Evolutionary conservation across 2,113 vertebrate genomes (phyloP).

Genomic region (Atlantisia rogersi): DNA sequence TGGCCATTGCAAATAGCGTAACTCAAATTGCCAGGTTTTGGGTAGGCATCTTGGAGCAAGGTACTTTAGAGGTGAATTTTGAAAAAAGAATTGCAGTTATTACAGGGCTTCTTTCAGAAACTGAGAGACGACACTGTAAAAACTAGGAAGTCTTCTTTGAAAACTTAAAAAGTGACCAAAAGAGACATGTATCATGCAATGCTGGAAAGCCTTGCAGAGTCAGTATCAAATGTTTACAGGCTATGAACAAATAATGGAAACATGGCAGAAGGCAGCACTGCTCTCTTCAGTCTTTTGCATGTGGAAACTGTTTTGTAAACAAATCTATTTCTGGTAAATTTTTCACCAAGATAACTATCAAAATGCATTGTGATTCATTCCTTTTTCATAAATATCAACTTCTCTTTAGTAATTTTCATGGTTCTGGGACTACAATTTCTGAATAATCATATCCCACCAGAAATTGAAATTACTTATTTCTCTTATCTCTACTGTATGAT

Average conservation of each 20-base stretch:
- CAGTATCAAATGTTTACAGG: not conserved
- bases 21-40: not conserved
- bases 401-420: not conserved
- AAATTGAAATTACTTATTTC: not conserved
- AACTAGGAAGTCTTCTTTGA: not conserved
- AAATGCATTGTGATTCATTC: not conserved
- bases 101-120: not conserved
- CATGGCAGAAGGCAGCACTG: not conserved
- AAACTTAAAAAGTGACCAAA: not conserved
- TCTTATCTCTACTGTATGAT: not conserved
- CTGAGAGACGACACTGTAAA: not conserved
- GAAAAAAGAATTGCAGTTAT: not conserved
- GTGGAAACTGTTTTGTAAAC: constrained; percentile 1
- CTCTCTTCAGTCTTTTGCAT: not conserved
- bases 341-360: not conserved
- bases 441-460: not conserved
- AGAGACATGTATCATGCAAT: not conserved
- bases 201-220: not conserved
- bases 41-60: not conserved
- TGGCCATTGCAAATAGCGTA: not conserved
- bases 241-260: not conserved
- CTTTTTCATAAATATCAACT: not conserved
- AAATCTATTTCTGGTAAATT: constrained; percentile 13
- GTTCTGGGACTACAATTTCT: not conserved
- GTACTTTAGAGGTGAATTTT: not conserved